Evolutionary conservation across 2,888 invertebrate genomes (phyloP), one percentile per base, ranked within the genome.

Genomic region (Callinectes sapidus): DNA sequence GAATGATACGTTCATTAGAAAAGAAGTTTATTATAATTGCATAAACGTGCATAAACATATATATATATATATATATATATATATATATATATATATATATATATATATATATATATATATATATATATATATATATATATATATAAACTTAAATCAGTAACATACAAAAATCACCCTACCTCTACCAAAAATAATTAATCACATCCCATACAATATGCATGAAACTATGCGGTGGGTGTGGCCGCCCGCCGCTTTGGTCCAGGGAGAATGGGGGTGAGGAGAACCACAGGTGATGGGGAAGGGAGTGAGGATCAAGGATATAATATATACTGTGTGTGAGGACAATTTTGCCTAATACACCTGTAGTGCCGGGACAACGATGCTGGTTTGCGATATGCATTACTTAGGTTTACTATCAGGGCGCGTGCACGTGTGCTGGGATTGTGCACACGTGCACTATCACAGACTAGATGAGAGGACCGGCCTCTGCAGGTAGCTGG

Each of bases 401-500:
- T 13, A 71, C 71, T 71, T 71, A 71, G 23, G 71, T 6, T n/a
- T 71, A 71, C 71, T 61, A 71, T 71, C 28, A 28, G 71, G 71
- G 71, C 71, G 71, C 28, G 28, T 90, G 90, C 55, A 48, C 81
- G 28, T 71, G 35, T 91, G 87, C 32, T n/a, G 28, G 39, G 54
- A 54, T 66, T 32, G 54, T 48, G 16, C 85, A 66, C 71, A 35
- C 77, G 88, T 77, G 91, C 87, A 88, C 88, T 91, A 91, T 91
- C 91, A 91, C 91, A 91, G 91, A 88, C 91, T 71, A 91, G 87
- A 42, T 35, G 87, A 91, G 77, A 87, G 91, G 91, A 48, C 77
- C 91, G 71, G 88, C 87, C 91, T 87, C 87, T 71, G 66, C 77
- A 71, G 71, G 71, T n/a, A 48, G 81, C 54, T 90, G 61, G 66